Evolutionary conservation across 2,797 vertebrate species (phyloP).

Genomic region (Syndactyla subalaris): DNA sequence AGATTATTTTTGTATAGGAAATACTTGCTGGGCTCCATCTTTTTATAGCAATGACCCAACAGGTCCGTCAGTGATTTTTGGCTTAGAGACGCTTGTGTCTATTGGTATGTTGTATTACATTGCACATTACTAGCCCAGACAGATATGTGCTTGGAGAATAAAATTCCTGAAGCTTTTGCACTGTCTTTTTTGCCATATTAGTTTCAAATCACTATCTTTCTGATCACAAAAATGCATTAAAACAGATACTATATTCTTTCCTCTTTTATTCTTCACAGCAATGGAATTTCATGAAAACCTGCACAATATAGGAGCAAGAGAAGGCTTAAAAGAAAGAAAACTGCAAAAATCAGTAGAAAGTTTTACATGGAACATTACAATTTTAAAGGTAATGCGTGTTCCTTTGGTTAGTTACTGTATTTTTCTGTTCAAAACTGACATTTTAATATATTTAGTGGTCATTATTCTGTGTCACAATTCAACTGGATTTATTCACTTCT

Average conservation of each 20-base stretch:
- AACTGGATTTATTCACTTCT: neutral
- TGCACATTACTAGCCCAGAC: neutral
- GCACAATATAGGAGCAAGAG: conserved; percentile 89
- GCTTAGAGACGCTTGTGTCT: neutral
- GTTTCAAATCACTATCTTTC: neutral
- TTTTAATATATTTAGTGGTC: neutral
- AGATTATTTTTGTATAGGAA: neutral
- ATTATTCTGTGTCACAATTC: neutral
- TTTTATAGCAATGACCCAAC: neutral
- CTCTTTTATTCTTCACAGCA: conserved; percentile 76
- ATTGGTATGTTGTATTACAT: neutral
- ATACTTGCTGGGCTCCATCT: neutral
- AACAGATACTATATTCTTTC: neutral
- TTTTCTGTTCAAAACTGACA: neutral
- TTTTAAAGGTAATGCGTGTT: conserved; percentile 88
- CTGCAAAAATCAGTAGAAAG: conserved; percentile 94
- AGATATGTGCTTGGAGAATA: neutral
- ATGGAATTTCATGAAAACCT: conserved; percentile 99
- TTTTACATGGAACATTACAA: conserved; percentile 99
- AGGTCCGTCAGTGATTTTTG: neutral
- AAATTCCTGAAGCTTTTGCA: neutral
- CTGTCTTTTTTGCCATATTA: neutral
- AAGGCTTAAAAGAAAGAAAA: conserved; percentile 95
- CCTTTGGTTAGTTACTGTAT: neutral
- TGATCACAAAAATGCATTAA: neutral